Conservation (phyloP, 2,888 invertebrate genomes). For the Drosophila robusta region DNA sequence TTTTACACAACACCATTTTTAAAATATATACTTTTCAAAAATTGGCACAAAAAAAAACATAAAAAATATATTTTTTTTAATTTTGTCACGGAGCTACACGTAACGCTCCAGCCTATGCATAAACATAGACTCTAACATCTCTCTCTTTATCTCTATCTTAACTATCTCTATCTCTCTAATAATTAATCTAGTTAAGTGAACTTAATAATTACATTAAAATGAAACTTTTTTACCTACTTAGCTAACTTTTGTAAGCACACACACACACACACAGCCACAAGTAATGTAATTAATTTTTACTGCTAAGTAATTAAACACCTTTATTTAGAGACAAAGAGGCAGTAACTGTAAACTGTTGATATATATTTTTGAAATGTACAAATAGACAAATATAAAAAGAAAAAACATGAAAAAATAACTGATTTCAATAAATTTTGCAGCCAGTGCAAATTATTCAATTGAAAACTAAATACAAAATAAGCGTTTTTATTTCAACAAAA, state of each 20-base stretch:
- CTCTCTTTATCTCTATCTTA: slow-evolving; percentile 28
- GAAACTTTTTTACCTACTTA: slow-evolving; percentile 42
- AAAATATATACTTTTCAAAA: background rate
- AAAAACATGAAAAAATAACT: slow-evolving; percentile 36
- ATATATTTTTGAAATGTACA: slow-evolving; percentile 51
- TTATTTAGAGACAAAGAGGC: slow-evolving; percentile 27
- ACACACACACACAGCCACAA: slow-evolving; percentile 38
- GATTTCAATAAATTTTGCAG: slow-evolving; percentile 70
- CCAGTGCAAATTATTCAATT: slow-evolving; percentile 65
- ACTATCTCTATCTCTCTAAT: slow-evolving; percentile 57
- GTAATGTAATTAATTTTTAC: slow-evolving; percentile 58
- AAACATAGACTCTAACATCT: slow-evolving; percentile 48
- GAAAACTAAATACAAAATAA: slow-evolving; percentile 73
- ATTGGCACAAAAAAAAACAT: slow-evolving; percentile 20
- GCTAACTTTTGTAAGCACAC: slow-evolving; percentile 76
- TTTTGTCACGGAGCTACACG: slow-evolving; percentile 30
- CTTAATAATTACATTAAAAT: slow-evolving; percentile 36
- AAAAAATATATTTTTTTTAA: slow-evolving; percentile 25
- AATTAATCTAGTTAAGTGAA: slow-evolving; percentile 72
- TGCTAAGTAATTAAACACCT: slow-evolving; percentile 63
- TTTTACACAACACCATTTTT: slow-evolving; percentile 9
- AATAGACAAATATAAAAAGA: slow-evolving; percentile 32
- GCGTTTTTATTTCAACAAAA: slow-evolving; percentile 72
- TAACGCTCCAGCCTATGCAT: slow-evolving; percentile 30
- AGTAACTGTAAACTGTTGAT: slow-evolving; percentile 53